These are phyloP conservation scores for Chaetophractus vellerosus DNA, from an alignment of 2,797 vertebrate genomes.

Conservation along the genomic window DNA sequence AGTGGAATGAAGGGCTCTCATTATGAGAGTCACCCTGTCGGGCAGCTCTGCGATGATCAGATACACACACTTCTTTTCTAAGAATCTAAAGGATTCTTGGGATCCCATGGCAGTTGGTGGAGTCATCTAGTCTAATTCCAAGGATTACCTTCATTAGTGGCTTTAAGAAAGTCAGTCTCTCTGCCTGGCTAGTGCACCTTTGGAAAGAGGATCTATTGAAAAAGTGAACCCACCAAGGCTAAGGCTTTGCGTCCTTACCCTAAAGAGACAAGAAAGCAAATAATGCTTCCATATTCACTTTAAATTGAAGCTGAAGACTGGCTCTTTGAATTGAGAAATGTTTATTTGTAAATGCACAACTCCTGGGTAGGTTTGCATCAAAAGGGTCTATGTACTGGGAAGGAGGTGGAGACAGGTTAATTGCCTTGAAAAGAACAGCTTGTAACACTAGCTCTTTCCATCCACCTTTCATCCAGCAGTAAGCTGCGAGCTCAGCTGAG, in stretches of 20 bases:
- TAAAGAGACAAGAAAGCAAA: conserved; percentile 25
- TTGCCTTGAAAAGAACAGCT: background rate
- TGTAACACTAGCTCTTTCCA: background rate
- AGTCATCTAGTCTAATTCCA: background rate
- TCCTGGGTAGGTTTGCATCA: background rate
- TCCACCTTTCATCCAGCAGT: background rate
- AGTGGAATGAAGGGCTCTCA: background rate
- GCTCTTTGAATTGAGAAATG: background rate
- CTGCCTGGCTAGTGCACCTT: background rate
- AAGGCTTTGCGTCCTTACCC: background rate
- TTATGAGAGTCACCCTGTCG: background rate
- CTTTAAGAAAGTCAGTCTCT: background rate
- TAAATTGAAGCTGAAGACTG: background rate
- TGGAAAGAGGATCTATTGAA: background rate
- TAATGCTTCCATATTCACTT: background rate
- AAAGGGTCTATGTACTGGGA: background rate
- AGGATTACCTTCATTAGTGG: background rate
- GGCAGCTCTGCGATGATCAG: background rate
- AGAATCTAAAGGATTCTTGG: background rate
- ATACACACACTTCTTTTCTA: background rate
- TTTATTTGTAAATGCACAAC: background rate
- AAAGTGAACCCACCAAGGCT: rapidly evolving
- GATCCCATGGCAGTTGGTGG: background rate
- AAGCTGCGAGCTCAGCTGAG: too few relatives aligned
- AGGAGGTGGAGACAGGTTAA: conserved; percentile 9